Base-by-base conservation (phyloP, 2,113 vertebrate genomes). In the Sminthopsis crassicaudata region DNA sequence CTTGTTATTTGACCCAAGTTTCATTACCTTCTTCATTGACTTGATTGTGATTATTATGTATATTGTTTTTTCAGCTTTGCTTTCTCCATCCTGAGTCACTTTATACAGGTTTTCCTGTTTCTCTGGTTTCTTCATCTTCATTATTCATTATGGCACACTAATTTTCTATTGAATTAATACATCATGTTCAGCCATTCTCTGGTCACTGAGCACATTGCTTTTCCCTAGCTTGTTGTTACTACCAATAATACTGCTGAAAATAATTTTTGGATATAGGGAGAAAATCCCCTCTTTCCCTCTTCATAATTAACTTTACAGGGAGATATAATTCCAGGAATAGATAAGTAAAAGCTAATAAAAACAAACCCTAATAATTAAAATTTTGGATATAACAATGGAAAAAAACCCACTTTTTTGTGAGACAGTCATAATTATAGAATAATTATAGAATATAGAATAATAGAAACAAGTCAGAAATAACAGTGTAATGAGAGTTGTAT, bases 401-500 rank as follows among this genome's bases (percentile, higher is more conserved):
- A 54, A 48, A 12, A 67, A 51, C 6, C 1, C 46, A 19, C 76
- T 23, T 7, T 46, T 88, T 3, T 24, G 3, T 76, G 48, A 55
- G 19, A 42, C 6, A 84, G n/a, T 42, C 67, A 84, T 84, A 42
- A 84, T 84, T n/a, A n/a, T n/a, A n/a, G n/a, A n/a, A n/a, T n/a
- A n/a, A n/a, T n/a, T n/a, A n/a, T n/a, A n/a, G n/a, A n/a, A n/a
- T n/a, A n/a, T n/a, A n/a, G n/a, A n/a, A n/a, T n/a, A 36, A 67
- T 4, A 67, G 60, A 67, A 25, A 94, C 30, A 23, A 46, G 89
- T 88, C 30, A 46, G 54, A 90, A 92, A 53, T 30, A 76, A 10
- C 0, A 48, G 46, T 0, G 0, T 5, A 11, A 25, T 1, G 25
- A 54, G 27, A 84, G 19, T 3, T 12, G n/a, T 1, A 16, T 50